Base-by-base conservation (phyloP, 1,140 invertebrate species). In the Geopemphigus sp. region DNA sequence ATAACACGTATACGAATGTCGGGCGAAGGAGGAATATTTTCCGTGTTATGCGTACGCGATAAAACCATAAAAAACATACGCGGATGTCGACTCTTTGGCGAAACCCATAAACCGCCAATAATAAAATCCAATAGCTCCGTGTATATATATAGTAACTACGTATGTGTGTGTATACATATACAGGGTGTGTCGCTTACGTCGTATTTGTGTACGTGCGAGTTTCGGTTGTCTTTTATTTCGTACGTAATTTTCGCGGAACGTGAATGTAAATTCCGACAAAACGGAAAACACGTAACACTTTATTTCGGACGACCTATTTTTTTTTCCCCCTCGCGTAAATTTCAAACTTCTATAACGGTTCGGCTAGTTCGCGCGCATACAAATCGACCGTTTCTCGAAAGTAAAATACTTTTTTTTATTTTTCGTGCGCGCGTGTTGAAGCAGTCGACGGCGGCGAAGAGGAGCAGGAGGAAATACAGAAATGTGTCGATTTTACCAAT, bases 81-180 rank as follows among this genome's bases (percentile, higher is more conserved):
- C 22, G 66, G 14, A 50, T 50, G 66, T 26, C 22, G 15, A 68
- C 22, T 50, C 15, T 50, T 68, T 17, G 17, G 14, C 22, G 5
- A 68, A 50, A 68, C 47, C 8, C 39, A 39, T 68, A 68, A 68
- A 26, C 22, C 22, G 39, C 1, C 22, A 47, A 68, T 26, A 68
- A 68, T 68, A 68, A 68, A 68, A 68, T 50, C 22, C 45, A 68
- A 50, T 68, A 26, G 22, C 24, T 10, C n/a, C 45, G 11, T n/a
- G 19, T 19, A 32, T 32, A 32, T 19, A 32, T 32, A 32, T 10
- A 63, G 26, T 61, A 29, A 17, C 10, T 32, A n/a, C n/a, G n/a
- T n/a, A n/a, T n/a, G 19, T 19, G 22, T 59, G 24, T n/a, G 8
- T 39, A 8, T 39, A 39, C 8, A 8, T 39, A 39, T 39, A 39